These are phyloP conservation scores for Mastacembelus armatus DNA, from an alignment of 2,797 vertebrate species.

Conservation along the genomic window DNA sequence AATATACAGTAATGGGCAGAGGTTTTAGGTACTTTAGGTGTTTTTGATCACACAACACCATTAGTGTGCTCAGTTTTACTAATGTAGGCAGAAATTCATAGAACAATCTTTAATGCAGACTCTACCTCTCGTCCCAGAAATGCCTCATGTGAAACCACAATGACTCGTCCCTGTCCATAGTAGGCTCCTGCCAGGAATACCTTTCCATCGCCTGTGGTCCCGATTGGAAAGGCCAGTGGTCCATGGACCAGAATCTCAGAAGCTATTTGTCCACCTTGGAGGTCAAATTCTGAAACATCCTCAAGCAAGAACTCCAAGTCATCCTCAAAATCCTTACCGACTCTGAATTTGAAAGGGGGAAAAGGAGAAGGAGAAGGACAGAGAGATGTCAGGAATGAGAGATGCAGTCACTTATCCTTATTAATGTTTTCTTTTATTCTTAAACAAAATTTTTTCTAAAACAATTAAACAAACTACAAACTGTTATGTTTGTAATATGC, in stretches of 20 bases:
- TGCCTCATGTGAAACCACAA: conserved; percentile 82
- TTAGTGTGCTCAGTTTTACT: not conserved
- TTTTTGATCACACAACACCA: not conserved
- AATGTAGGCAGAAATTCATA: not conserved
- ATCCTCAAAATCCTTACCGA: conserved; percentile 75
- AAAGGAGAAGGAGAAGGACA: not conserved
- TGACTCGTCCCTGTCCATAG: conserved; percentile 85
- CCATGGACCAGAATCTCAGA: conserved; percentile 87
- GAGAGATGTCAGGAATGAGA: not conserved
- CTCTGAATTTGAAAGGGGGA: conserved; percentile 55
- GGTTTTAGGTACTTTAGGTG: too few relatives aligned
- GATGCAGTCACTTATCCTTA: too few relatives aligned
- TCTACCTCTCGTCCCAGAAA: conserved; percentile 60
- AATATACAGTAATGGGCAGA: not conserved
- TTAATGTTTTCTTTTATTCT: too few relatives aligned
- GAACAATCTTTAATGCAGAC: not conserved
- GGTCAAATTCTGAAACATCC: conserved; percentile 80
- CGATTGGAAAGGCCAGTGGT: conserved; percentile 85
- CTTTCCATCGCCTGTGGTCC: conserved; percentile 50
- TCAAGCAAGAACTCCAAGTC: conserved; percentile 82
- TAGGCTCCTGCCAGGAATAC: conserved; percentile 84
- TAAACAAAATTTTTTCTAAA: too few relatives aligned
- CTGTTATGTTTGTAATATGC: too few relatives aligned
- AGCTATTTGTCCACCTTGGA: conserved; percentile 34
- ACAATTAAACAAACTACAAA: too few relatives aligned